Conservation (phyloP, 2,113 vertebrate genomes). For the Rhea americana region DNA sequence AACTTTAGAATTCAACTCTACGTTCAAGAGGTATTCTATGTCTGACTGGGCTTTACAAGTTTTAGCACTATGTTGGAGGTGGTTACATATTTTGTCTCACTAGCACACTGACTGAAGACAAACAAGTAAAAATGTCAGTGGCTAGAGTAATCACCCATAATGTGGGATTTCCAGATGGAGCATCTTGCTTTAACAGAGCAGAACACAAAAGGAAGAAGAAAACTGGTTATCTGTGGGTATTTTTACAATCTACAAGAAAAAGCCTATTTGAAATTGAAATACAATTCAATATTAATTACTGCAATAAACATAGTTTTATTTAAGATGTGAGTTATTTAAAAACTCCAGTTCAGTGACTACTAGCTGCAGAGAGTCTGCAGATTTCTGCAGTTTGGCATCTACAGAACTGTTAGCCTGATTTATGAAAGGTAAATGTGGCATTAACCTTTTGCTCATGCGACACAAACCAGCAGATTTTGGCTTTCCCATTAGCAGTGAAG, state of each 20-base stretch:
- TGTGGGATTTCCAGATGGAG: not conserved
- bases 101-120: not conserved
- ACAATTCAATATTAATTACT: not conserved
- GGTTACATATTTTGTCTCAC: not conserved
- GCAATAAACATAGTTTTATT: not conserved
- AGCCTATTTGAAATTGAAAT: not conserved
- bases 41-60: not conserved
- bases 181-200: not conserved
- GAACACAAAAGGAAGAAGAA: not conserved
- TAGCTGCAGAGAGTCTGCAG: not conserved
- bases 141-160: not conserved
- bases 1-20: not conserved
- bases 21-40: rapidly evolving
- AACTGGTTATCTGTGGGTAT: not conserved
- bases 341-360: not conserved
- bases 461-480: slow-evolving; percentile 1
- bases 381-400: not conserved
- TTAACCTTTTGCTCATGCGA: not conserved
- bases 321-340: not conserved
- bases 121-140: not conserved
- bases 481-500: not conserved
- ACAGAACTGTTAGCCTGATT: not conserved
- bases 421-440: slow-evolving; percentile 9
- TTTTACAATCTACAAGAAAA: not conserved
- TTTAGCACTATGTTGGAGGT: not conserved